These are phyloP conservation scores for Turritopsis rubra DNA, from an alignment of 30 jellyfish, hydroid and myxozoan species.

Conservation along the genomic window DNA sequence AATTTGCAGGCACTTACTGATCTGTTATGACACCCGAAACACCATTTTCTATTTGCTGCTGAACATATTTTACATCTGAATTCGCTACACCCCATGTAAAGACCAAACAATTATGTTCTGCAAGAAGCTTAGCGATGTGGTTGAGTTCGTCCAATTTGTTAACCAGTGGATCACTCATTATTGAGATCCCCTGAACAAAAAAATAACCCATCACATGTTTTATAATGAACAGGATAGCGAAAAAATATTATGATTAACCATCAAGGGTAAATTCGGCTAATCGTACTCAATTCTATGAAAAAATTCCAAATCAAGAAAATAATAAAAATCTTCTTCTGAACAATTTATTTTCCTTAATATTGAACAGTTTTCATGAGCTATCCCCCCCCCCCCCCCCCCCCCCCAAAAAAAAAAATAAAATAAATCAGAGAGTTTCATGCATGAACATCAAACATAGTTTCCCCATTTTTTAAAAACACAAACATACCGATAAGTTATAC, in stretches of 20 bases:
- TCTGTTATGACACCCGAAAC: slow-evolving; percentile 52
- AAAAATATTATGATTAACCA: no score
- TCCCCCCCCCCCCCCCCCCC: no score
- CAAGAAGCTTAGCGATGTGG: background rate
- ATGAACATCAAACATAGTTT: background rate
- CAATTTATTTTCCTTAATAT: no score
- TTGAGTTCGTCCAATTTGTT: slow-evolving; percentile 27
- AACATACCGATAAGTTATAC: slow-evolving; percentile 38
- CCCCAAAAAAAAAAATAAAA: no score
- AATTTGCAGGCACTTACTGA: slow-evolving; percentile 8
- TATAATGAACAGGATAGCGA: no score
- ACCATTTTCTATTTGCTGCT: slow-evolving; percentile 25
- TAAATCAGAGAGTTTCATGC: no score
- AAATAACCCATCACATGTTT: background rate
- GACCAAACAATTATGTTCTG: slow-evolving; percentile 12
- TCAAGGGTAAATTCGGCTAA: no score
- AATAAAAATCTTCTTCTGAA: no score
- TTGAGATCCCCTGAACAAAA: slow-evolving; percentile 46
- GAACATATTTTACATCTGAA: slow-evolving; percentile 15
- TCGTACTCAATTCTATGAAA: no score
- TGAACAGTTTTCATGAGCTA: no score
- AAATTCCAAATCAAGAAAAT: no score
- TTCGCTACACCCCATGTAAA: slow-evolving; percentile 72
- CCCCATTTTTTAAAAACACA: background rate
- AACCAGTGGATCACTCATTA: slow-evolving; percentile 30